Conservation (phyloP, 2,113 vertebrate genomes). For the Esox niger region DNA sequence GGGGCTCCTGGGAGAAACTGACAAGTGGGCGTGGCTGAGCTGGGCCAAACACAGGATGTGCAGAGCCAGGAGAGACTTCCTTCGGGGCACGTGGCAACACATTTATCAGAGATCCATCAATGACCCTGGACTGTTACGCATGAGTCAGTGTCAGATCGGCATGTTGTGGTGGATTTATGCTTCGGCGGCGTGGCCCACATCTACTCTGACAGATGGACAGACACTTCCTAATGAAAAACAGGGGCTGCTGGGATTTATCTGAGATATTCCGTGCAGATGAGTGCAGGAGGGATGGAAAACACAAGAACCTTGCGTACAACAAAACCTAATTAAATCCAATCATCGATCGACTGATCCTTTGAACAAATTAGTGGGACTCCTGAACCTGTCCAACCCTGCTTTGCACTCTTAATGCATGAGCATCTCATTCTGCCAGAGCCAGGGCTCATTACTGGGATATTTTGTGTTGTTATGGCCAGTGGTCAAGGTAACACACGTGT, state of each 20-base stretch:
- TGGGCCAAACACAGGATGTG: background rate
- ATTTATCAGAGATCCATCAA: background rate
- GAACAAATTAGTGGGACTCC: conserved; percentile 33
- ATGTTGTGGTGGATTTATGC: background rate
- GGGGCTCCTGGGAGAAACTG: background rate
- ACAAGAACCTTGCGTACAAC: conserved; percentile 19
- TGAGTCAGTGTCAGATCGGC: background rate
- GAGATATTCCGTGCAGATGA: background rate
- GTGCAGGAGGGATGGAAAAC: conserved; percentile 4
- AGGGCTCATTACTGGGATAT: background rate
- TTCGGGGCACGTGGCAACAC: background rate
- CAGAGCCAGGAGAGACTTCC: background rate
- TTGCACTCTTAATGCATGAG: background rate
- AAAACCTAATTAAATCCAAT: conserved; percentile 36
- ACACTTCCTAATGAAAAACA: background rate
- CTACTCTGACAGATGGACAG: background rate
- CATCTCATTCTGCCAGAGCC: conserved; percentile 21
- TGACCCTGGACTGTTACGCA: background rate
- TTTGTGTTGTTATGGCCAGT: conserved; percentile 21
- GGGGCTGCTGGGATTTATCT: background rate
- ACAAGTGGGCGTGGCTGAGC: background rate
- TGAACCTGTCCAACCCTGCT: conserved; percentile 21
- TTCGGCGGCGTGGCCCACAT: background rate
- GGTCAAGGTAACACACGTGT: conserved; percentile 29
- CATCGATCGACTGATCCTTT: conserved; percentile 24